Percentiles rank a stretch among this genome's conserved stretches.
These are phyloP conservation scores for Pilophorus perplexus DNA, from an alignment of 2,888 invertebrate species.

Conservation along the genomic window DNA sequence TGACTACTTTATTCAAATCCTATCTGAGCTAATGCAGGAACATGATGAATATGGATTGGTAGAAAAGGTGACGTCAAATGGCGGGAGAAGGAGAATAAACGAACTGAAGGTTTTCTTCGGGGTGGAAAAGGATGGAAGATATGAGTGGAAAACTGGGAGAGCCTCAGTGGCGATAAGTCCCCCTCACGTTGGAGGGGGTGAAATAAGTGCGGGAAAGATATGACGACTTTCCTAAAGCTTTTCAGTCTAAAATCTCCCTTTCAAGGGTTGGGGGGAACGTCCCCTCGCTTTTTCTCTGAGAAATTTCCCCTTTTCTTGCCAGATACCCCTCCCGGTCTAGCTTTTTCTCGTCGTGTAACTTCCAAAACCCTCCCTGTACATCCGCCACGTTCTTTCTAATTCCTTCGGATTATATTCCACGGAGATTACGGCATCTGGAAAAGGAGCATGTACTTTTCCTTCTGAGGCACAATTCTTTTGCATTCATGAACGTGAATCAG, in stretches of 20 bases:
- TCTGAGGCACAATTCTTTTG: too few relatives aligned
- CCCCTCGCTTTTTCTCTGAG: background rate
- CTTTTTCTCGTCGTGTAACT: too few relatives aligned
- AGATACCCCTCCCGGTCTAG: too few relatives aligned
- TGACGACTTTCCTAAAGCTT: slow-evolving; percentile 38
- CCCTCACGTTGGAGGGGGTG: background rate
- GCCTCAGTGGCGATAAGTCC: slow-evolving; percentile 27
- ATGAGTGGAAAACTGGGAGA: slow-evolving; percentile 33
- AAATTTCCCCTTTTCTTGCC: too few relatives aligned
- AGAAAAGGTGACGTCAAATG: too few relatives aligned
- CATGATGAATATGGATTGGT: too few relatives aligned
- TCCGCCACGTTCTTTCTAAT: slow-evolving; percentile 20
- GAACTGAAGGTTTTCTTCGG: background rate
- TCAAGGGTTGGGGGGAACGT: slow-evolving; percentile 4
- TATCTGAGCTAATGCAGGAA: too few relatives aligned
- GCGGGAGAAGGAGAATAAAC: background rate
- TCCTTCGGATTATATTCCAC: slow-evolving; percentile 29
- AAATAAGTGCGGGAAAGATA: slow-evolving; percentile 38
- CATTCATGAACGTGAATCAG: too few relatives aligned
- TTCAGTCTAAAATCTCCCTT: slow-evolving; percentile 30
- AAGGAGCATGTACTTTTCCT: too few relatives aligned
- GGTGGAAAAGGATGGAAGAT: slow-evolving; percentile 23
- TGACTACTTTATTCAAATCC: too few relatives aligned
- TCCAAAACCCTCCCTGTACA: background rate
- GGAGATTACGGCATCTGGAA: slow-evolving; percentile 24